Base-by-base conservation (phyloP, 2,888 invertebrate species). In the Orthosia gracilis region DNA sequence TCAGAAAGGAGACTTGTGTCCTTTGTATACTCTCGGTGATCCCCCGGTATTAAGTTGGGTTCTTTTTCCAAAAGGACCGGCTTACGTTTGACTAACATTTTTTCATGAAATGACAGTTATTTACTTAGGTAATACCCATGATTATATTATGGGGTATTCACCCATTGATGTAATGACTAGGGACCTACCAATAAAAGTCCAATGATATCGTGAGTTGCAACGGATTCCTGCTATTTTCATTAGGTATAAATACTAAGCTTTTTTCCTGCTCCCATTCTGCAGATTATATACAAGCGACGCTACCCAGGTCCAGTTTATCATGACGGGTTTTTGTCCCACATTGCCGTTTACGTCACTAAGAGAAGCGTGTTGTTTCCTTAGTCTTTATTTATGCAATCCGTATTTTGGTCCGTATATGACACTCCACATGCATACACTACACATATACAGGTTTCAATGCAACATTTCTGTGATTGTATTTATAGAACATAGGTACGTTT, bases 251-350 rank as follows among this genome's bases (percentile, higher is more conserved):
- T 40, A 40, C 40, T 17, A 49, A 40, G 5, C 0, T 40, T 64
- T 76, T 75, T 78, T 76, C 82, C 78, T 76, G 68, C 31, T 72
- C 59, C 40, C 64, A 26, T 65, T 63, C 21, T 57, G n/a, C 21
- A 21, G 23, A 76, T 68, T 52, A 63, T 26, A 26, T 59, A 26
- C 26, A 15, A 52, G 13, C 9, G 21, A n/a, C 23, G 45, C 23
- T 50, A 23, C 59, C 55, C 45, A 65, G 23, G 55, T 64, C 55
- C 69, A 55, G 57, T 76, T 68, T 62, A 76, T 64, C 23, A 26
- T 40, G 76, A 50, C 62, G 23, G 66, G 66, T 58, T 63, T 78
- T 76, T 76, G 82, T 55, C 31, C 64, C 17, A 69, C 21, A 70
- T 62, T 69, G 17, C 21, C 49, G n/a, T 66, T 45, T 63, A 63